Base-by-base conservation (phyloP, 30 jellyfish, hydroid and myxozoan species). In the Sanderia malayensis region DNA sequence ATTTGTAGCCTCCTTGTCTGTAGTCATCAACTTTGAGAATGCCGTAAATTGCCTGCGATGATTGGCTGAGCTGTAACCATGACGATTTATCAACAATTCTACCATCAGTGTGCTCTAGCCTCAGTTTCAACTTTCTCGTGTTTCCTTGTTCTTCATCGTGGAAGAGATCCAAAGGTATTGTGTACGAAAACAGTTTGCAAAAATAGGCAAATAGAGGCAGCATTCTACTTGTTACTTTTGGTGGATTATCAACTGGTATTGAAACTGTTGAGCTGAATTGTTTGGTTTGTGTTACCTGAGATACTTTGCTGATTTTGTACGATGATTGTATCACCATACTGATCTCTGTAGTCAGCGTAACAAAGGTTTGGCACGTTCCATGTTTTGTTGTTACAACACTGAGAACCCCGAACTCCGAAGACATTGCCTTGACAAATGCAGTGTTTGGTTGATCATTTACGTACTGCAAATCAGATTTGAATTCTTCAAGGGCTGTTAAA, bases 11-110 rank as follows among this genome's bases (percentile, higher is more conserved):
- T 0, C 61, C 81, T 0, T 32, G 7, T 58, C 32, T 61, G 24
- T 73, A 76, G 63, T 81, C 95, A 32, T 47, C 80, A 3, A 80
- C 71, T 58, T 85, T 74, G 29, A 77, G 83, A 53, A 76, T 81
- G 49, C 95, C 99, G 58, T 80, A 80, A 2, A 93, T 53, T 19
- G 73, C 88, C 30, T 93, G 96, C 17, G 94, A 69, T 30, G 96
- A 55, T 27, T 71, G 82, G 64, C 89, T 95, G 81, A 79, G 80
- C 66, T 79, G 94, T 18, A 93, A 61, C 99, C 99, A 93, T 10
- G 96, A 84, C 2, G 91, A 28, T 2, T 63, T 46, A 2, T 86
- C 68, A 13, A 84, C 81, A 1, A 58, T 20, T 19, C 28, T 28
- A 2, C 94, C 71, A 25, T 73, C 70, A 21, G 41, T 29, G 8